Conservation (phyloP, 2,113 vertebrate species). For the Heterocephalus glaber region DNA sequence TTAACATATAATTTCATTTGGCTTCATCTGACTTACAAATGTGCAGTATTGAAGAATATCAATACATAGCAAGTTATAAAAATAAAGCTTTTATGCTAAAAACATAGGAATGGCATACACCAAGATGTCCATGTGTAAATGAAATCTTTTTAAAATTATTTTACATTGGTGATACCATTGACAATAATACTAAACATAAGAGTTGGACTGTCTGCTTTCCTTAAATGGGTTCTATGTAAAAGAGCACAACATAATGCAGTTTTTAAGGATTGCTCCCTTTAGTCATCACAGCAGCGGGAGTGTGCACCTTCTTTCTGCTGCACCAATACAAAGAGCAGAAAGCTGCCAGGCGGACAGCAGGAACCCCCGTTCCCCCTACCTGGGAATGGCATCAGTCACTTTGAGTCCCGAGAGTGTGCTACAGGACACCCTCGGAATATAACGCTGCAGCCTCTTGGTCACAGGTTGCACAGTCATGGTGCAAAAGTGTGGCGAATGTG, state of each 20-base stretch:
- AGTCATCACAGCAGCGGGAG: neutral
- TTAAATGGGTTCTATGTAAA: neutral
- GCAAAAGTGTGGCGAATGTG: neutral
- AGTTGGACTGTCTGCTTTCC: neutral
- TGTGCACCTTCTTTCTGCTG: neutral
- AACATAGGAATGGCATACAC: neutral
- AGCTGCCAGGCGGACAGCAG: neutral
- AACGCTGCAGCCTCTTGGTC: neutral
- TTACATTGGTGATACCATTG: neutral
- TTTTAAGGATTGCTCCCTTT: conserved; percentile 1
- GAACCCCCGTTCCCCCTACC: neutral
- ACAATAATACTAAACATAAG: neutral
- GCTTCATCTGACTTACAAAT: neutral
- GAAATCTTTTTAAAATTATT: neutral
- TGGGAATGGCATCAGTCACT: neutral
- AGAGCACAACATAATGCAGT: neutral
- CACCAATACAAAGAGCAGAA: neutral
- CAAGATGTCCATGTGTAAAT: neutral
- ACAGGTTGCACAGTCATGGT: neutral
- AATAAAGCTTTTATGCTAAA: neutral
- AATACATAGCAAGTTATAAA: neutral
- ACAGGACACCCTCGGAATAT: neutral
- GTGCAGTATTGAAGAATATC: neutral
- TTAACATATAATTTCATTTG: neutral
- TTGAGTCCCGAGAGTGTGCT: neutral